phyloP scores from a whole-genome alignment of 53 echinoderm and acorn worm genomes.

The Arbacia lixula region DNA sequence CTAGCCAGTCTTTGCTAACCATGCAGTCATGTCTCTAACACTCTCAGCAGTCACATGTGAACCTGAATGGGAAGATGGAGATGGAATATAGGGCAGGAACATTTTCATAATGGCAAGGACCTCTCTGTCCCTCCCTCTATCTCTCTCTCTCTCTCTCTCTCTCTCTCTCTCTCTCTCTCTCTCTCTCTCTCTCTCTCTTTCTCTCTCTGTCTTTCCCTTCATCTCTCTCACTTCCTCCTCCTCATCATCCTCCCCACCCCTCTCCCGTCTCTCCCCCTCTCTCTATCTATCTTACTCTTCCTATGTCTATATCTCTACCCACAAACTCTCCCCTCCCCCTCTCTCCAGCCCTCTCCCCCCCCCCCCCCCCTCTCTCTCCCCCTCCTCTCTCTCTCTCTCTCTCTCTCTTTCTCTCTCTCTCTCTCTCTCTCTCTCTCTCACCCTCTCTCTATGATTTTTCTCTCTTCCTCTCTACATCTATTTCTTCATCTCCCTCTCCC shows the following conservation, averaged over 20 bases:
- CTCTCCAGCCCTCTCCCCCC: neutral
- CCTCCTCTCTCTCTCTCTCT: neutral
- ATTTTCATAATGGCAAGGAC: no score
- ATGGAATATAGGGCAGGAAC: no score
- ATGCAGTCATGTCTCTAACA: no score
- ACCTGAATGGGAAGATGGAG: no score
- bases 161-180: neutral
- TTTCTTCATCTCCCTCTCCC: no score
- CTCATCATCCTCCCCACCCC: neutral
- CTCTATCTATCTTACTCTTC: neutral
- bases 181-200: neutral
- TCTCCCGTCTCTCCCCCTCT: neutral
- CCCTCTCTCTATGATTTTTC: neutral
- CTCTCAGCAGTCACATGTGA: no score
- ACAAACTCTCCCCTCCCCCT: neutral
- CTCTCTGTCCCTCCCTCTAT: slow-evolving; percentile 6
- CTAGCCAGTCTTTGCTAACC: no score
- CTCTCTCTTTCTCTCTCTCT: neutral
- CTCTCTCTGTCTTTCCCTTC: neutral
- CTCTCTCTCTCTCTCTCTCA: neutral
- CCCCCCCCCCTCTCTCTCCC: neutral
- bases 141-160: neutral
- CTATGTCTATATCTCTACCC: neutral
- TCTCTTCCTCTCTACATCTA: neutral
- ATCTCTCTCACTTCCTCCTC: neutral